Percentiles rank a stretch among this genome's conserved stretches.
Evolutionary conservation across 1,140 invertebrate genomes (phyloP).

Genomic region (Trissolcus basalis): DNA sequence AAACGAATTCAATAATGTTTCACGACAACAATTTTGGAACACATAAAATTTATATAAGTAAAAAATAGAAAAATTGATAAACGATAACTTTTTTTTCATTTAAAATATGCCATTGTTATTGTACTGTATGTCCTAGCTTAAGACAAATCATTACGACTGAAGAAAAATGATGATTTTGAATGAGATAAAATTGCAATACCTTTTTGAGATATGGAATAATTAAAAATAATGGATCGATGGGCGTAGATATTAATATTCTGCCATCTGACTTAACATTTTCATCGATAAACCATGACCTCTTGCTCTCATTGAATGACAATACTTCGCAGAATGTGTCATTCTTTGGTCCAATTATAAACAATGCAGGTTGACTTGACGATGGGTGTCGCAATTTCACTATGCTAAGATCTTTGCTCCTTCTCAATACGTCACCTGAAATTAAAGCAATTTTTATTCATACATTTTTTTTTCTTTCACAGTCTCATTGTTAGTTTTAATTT

Average conservation of each 20-base stretch:
- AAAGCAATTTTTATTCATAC: neutral
- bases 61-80: too few species aligned
- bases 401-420: constrained; percentile 61
- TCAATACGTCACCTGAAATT: constrained; percentile 19
- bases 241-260: constrained; percentile 82
- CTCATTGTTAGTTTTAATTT: too few species aligned
- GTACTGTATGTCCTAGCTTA: too few species aligned
- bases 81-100: too few species aligned
- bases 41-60: too few species aligned
- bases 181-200: constrained; percentile 53
- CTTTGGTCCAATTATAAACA: constrained; percentile 79
- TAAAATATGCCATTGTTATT: neutral
- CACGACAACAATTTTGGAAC: too few species aligned
- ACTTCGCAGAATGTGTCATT: constrained; percentile 81
- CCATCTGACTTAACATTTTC: constrained; percentile 85
- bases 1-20: too few species aligned
- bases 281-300: constrained; percentile 83
- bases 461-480: too few species aligned
- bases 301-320: constrained; percentile 80
- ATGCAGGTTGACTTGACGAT: constrained; percentile 77
- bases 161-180: too few species aligned
- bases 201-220: constrained; percentile 76
- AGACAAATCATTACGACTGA: too few species aligned
- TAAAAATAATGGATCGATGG: constrained; percentile 84
- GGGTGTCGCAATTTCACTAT: constrained; percentile 85